Conservation (phyloP, 2,888 invertebrate genomes). For the Pristionchus maxplancki region DNA sequence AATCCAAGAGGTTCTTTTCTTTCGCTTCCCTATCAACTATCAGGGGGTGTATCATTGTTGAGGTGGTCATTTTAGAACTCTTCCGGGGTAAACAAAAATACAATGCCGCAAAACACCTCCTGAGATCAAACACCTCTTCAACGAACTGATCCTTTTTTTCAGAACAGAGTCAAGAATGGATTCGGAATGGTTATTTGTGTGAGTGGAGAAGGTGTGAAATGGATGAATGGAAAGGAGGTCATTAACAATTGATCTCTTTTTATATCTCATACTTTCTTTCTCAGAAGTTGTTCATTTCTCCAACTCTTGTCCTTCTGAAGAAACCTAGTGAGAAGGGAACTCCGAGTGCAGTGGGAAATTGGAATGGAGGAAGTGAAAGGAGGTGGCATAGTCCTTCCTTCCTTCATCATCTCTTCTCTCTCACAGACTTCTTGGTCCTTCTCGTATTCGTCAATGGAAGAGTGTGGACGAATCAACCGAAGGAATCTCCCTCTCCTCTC, state of each 20-base stretch:
- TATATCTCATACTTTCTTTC: neutral
- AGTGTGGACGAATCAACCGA: neutral
- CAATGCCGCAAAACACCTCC: too few relatives aligned
- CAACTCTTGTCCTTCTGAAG: neutral
- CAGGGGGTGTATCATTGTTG: neutral
- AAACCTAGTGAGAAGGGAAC: neutral
- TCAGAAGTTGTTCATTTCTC: slow-evolving; percentile 8
- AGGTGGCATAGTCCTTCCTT: neutral
- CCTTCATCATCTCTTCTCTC: neutral
- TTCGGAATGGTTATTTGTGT: slow-evolving; percentile 33
- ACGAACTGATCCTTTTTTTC: neutral
- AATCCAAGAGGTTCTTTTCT: neutral
- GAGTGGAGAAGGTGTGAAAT: slow-evolving; percentile 10
- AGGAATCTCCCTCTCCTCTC: neutral
- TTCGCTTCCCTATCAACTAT: too few relatives aligned
- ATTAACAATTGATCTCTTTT: neutral
- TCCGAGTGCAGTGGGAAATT: neutral
- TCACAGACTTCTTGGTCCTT: neutral
- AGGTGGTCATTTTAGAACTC: too few relatives aligned
- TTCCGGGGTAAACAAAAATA: too few relatives aligned
- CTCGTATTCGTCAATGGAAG: slow-evolving; percentile 23
- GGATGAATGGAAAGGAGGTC: slow-evolving; percentile 30
- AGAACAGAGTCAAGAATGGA: slow-evolving; percentile 2
- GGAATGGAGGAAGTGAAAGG: neutral
- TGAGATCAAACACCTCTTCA: too few relatives aligned